phyloP scores from a whole-genome alignment of 2,797 vertebrate species.

The Pagetopsis macropterus region DNA sequence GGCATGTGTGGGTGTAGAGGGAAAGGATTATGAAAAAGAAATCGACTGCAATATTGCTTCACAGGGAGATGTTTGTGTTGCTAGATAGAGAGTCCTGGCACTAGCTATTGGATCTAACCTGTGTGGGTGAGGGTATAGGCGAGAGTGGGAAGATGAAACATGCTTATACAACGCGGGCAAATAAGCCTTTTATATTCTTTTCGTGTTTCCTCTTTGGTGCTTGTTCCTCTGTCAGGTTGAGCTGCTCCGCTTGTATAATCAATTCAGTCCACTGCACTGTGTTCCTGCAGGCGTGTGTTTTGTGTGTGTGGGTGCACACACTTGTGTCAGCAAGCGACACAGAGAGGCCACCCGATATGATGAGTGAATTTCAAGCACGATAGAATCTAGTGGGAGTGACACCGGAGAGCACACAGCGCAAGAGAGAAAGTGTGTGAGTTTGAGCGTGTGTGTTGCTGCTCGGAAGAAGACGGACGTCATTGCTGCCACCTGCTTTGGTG shows the following conservation, averaged over 20 bases:
- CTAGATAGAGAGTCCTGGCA: constrained; percentile 69
- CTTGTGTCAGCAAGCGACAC: constrained; percentile 60
- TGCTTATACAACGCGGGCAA: constrained; percentile 74
- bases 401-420: constrained; percentile 52
- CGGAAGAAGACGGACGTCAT: constrained; percentile 76
- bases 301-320: constrained; percentile 43
- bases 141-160: constrained; percentile 79
- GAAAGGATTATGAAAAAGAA: constrained; percentile 77
- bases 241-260: constrained; percentile 71
- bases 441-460: constrained; percentile 42
- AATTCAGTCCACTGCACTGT: constrained; percentile 53
- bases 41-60: constrained; percentile 77
- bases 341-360: constrained; percentile 72
- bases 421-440: constrained; percentile 27
- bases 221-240: constrained; percentile 68
- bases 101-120: constrained; percentile 74
- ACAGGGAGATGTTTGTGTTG: constrained; percentile 73
- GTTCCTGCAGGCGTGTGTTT: constrained; percentile 27
- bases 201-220: constrained; percentile 69
- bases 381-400: constrained; percentile 67
- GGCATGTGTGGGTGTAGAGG: constrained; percentile 71
- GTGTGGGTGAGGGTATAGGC: constrained; percentile 73
- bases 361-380: constrained; percentile 71
- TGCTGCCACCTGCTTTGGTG: constrained; percentile 81
- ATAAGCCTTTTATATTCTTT: constrained; percentile 73